These are phyloP conservation scores for Rhopalosiphum maidis DNA, from an alignment of 1,140 invertebrate species.

Conservation along the genomic window DNA sequence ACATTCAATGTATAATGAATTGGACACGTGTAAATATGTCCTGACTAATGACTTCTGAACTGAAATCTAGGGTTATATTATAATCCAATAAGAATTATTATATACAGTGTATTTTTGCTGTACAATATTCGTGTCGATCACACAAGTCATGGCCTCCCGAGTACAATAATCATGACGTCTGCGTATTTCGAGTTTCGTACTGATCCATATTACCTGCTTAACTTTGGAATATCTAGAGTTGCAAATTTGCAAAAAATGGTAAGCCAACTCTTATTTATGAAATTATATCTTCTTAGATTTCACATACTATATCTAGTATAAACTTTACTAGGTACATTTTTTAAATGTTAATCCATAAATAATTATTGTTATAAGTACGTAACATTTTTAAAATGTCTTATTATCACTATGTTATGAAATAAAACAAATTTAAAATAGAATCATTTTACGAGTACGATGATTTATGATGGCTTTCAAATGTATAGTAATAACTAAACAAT, in stretches of 20 bases:
- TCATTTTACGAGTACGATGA: background rate
- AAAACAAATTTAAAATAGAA: background rate
- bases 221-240: background rate
- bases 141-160: background rate
- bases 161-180: background rate
- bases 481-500: background rate
- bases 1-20: background rate
- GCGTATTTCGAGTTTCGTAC: background rate
- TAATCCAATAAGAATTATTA: background rate
- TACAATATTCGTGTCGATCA: background rate
- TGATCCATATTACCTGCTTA: no score
- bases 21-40: background rate
- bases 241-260: background rate
- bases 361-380: background rate
- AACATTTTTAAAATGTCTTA: background rate
- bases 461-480: background rate
- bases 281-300: background rate
- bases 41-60: background rate
- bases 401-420: background rate
- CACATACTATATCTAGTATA: background rate
- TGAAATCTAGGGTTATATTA: background rate
- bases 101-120: background rate
- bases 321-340: background rate
- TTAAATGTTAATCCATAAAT: background rate
- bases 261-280: background rate